phyloP scores from a whole-genome alignment of 92 coral and sea anemone genomes.

The Parazoanthus darwini region DNA sequence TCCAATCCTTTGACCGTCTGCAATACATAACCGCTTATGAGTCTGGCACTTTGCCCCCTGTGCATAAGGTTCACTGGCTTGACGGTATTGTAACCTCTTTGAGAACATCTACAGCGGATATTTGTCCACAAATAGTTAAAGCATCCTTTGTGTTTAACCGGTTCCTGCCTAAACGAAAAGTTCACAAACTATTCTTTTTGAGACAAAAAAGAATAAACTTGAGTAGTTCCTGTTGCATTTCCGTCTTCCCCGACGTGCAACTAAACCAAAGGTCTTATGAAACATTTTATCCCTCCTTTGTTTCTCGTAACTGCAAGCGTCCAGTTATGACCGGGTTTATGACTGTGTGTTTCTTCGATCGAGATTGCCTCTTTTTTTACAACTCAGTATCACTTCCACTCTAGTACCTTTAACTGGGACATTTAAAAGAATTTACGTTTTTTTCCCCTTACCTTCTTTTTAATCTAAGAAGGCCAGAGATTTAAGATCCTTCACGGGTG shows the following conservation, averaged over 20 bases:
- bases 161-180: not conserved
- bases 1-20: too few relatives aligned
- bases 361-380: not conserved
- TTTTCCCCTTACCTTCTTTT: constrained; percentile 40
- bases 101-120: not conserved
- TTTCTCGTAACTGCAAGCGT: not conserved
- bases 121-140: not conserved
- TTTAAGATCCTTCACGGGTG: constrained; percentile 31
- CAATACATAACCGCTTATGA: not conserved
- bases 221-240: not conserved
- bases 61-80: not conserved
- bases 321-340: not conserved
- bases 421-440: not conserved
- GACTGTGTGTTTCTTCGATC: not conserved
- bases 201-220: not conserved
- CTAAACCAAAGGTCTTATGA: too few relatives aligned
- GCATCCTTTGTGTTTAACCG: not conserved
- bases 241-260: too few relatives aligned
- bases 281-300: not conserved
- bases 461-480: constrained; percentile 41
- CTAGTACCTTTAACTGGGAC: not conserved
- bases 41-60: not conserved
- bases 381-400: not conserved
- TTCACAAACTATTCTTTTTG: not conserved
- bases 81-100: not conserved